Evolutionary conservation across 2,888 invertebrate genomes (phyloP).

Genomic region (Plagodis dolabraria): DNA sequence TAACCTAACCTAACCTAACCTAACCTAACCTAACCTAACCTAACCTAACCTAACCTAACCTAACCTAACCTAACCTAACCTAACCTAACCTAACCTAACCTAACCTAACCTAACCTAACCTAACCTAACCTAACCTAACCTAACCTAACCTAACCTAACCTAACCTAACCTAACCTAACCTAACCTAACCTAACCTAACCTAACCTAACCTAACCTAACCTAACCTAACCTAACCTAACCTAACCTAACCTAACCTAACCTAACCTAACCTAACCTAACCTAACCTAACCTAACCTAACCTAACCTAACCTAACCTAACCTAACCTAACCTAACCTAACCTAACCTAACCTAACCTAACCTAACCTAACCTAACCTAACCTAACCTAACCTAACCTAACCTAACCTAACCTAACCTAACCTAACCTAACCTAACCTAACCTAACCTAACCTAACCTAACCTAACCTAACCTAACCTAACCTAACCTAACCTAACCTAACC

Average conservation of each 20-base stretch:
- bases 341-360: slow-evolving; percentile 29
- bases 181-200: slow-evolving; percentile 18
- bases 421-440: slow-evolving; percentile 20
- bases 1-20: slow-evolving; percentile 39
- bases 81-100: slow-evolving; percentile 34
- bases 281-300: slow-evolving; percentile 39
- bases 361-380: slow-evolving; percentile 38
- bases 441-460: no score
- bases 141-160: no score
- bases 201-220: slow-evolving; percentile 32
- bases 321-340: slow-evolving; percentile 26
- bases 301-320: slow-evolving; percentile 38
- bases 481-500: slow-evolving; percentile 21
- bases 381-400: slow-evolving; percentile 28
- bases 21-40: slow-evolving; percentile 42
- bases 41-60: slow-evolving; percentile 28
- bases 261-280: slow-evolving; percentile 34
- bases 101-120: no score
- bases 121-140: slow-evolving; percentile 35
- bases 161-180: slow-evolving; percentile 38
- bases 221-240: slow-evolving; percentile 35
- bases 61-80: slow-evolving; percentile 27
- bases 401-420: slow-evolving; percentile 28
- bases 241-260: slow-evolving; percentile 35
- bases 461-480: slow-evolving; percentile 23